Conservation (phyloP, 2,797 vertebrate genomes). For the Anguilla anguilla region DNA sequence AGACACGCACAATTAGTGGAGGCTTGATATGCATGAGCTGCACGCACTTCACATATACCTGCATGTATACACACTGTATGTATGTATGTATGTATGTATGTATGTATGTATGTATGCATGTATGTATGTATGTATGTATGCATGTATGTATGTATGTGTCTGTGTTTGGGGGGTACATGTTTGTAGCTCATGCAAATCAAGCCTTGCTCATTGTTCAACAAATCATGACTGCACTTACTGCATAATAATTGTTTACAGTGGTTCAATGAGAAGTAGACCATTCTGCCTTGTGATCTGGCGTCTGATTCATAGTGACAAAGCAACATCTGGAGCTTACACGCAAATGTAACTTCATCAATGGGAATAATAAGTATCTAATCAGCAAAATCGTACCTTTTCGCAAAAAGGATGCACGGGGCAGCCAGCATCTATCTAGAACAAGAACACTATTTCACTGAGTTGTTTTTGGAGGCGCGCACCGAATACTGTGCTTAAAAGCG, state of each 20-base stretch:
- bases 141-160: background rate
- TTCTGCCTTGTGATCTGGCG: background rate
- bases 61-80: background rate
- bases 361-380: background rate
- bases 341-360: background rate
- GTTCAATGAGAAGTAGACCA: background rate
- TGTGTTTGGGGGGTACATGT: background rate
- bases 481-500: background rate
- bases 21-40: background rate
- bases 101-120: too few relatives aligned
- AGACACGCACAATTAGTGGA: too few relatives aligned
- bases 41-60: background rate
- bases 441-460: background rate
- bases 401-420: background rate
- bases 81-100: background rate
- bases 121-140: background rate
- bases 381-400: background rate
- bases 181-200: background rate
- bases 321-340: background rate
- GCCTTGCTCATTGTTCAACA: background rate
- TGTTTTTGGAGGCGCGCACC: slow-evolving; percentile 1
- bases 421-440: background rate
- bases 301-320: background rate
- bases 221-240: background rate
- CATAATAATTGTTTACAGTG: background rate